Base-by-base conservation (phyloP, 2,113 vertebrate species). In the Podiceps cristatus region DNA sequence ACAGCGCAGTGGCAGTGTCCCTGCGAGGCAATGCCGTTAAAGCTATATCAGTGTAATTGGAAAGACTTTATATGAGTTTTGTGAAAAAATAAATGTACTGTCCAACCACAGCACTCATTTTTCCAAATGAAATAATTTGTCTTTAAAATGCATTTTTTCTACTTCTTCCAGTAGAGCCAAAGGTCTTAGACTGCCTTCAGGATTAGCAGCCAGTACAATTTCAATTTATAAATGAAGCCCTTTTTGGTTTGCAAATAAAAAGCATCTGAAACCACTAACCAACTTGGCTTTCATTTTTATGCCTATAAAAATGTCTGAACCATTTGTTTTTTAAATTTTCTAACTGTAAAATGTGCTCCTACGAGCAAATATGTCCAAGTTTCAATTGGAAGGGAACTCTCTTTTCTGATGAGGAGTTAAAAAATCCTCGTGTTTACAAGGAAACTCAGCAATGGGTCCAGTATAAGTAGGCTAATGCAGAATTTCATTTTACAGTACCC, bases 251-350 rank as follows among this genome's bases (percentile, higher is more conserved):
- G 84, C 72, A 94, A 92, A 97, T 92, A 75, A 69, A 81, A 97
- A 97, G 96, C 97, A 87, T 97, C 96, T 96, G 97, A 96, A 96
- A 77, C 91, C 90, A 89, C 95, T 81, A 82, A 96, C 97, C 95
- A 87, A 37, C 87, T 93, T 97, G 96, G 95, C 97, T 85, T 66
- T 23, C 22, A 16, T 86, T 66, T 88, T 86, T 88, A 63, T 42
- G 94, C 96, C 96, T 96, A 97, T 97, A 97, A 98, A 98, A 98
- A 97, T 74, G 90, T 93, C 96, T 71, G 86, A 72, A 63, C 93
- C 82, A 37, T 95, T 96, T 93, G 96, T 93, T 98, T 96, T 97
- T 95, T 78, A 93, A 84, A 95, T 96, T 95, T 98, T 96, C 96
- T 95, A 83, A 91, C 66, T 96, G 88, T 74, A 97, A 92, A 97